Evolutionary conservation across 1,140 invertebrate genomes (phyloP).

Genomic region (Pogonomyrmex barbatus): DNA sequence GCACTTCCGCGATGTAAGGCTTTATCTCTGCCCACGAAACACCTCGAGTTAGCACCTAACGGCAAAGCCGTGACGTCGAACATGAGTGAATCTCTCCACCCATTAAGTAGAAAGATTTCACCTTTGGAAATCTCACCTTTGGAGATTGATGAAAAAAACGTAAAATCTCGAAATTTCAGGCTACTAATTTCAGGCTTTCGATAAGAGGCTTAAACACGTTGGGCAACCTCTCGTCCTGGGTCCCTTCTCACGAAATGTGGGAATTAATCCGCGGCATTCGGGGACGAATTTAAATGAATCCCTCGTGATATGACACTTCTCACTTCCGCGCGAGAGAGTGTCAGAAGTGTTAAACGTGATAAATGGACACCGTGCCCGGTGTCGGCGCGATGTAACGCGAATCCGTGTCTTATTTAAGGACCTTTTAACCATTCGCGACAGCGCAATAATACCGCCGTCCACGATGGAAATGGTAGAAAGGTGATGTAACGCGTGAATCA

Average conservation of each 20-base stretch:
- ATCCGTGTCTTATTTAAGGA: constrained; percentile 15
- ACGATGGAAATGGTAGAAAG: constrained; percentile 22
- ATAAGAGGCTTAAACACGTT: neutral
- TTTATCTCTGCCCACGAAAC: constrained; percentile 37
- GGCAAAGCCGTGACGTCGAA: neutral
- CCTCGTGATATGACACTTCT: constrained; percentile 33
- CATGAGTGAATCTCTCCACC: neutral
- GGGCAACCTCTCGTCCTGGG: neutral
- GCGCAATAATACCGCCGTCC: neutral
- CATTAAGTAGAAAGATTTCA: neutral
- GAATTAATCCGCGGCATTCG: constrained; percentile 36
- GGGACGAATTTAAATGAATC: constrained; percentile 39
- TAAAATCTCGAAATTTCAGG: no score
- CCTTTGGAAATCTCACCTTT: neutral
- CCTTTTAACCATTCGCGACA: constrained; percentile 29
- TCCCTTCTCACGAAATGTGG: constrained; percentile 21
- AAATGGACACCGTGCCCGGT: constrained; percentile 8
- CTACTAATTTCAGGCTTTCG: constrained; percentile 25
- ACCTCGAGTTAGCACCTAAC: neutral
- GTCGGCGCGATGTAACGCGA: constrained; percentile 52
- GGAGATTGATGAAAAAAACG: neutral
- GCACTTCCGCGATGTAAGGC: constrained; percentile 33
- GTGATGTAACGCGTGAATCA: constrained; percentile 66
- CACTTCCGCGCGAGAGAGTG: constrained; percentile 22
- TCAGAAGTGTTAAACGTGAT: constrained; percentile 66